These are phyloP conservation scores for Stichopus chloronotus DNA, from an alignment of 35 echinoderm and acorn worm species.

Conservation along the genomic window DNA sequence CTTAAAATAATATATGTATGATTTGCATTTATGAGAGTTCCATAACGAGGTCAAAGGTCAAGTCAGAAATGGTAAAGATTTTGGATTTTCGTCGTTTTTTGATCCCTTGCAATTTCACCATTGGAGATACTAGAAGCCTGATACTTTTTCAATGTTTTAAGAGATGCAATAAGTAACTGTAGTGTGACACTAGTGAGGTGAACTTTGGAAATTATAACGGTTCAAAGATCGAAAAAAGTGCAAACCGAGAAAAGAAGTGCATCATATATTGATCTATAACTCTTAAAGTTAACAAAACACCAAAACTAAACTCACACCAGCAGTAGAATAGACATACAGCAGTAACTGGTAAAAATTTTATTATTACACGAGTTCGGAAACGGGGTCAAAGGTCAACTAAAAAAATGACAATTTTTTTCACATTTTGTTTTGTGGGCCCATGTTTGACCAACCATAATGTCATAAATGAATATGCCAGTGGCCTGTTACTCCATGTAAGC, in stretches of 20 bases:
- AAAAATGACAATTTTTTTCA: too few relatives aligned
- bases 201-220: background rate
- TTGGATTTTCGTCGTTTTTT: background rate
- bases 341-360: slow-evolving; percentile 5
- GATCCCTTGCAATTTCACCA: slow-evolving; percentile 3
- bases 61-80: slow-evolving; percentile 4
- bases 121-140: background rate
- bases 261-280: slow-evolving; percentile 17
- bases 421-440: too few relatives aligned
- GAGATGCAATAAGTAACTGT: background rate
- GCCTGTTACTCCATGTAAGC: background rate
- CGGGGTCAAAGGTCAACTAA: background rate
- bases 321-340: slow-evolving; percentile 10
- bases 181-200: background rate
- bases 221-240: background rate
- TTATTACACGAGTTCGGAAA: background rate
- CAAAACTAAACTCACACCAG: background rate
- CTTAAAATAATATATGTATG: too few relatives aligned
- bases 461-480: background rate
- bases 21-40: too few relatives aligned
- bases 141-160: background rate
- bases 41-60: too few relatives aligned
- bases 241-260: background rate
- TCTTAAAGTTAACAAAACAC: background rate
- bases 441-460: too few relatives aligned